These are phyloP conservation scores for Sinocyclocheilus grahami DNA, from an alignment of 2,113 vertebrate genomes.

Conservation along the genomic window DNA sequence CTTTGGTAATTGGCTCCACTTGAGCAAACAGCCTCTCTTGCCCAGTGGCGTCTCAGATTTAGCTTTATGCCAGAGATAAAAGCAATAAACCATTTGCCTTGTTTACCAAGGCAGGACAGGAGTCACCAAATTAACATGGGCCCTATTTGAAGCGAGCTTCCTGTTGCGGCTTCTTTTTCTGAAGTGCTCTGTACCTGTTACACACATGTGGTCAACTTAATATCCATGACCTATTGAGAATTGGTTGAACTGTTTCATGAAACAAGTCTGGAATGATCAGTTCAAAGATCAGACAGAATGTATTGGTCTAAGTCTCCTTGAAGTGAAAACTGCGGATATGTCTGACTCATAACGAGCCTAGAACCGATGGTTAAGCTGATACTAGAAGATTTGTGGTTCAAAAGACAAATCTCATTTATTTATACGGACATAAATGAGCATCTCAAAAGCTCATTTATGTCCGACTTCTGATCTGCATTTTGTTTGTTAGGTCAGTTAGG, in stretches of 20 bases:
- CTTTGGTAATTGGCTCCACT: conserved; percentile 82
- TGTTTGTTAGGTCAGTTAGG: background rate
- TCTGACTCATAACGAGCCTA: background rate
- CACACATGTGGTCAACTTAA: background rate
- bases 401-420: no score
- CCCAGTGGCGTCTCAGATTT: conserved; percentile 66
- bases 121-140: conserved; percentile 46
- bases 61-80: conserved; percentile 57
- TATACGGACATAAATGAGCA: no score
- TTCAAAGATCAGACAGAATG: background rate
- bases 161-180: conserved; percentile 51
- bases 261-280: background rate
- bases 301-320: no score
- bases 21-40: conserved; percentile 76
- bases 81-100: conserved; percentile 51
- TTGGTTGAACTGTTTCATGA: background rate
- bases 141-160: conserved; percentile 40
- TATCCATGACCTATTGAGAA: background rate
- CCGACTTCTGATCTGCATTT: background rate
- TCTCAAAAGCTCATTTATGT: no score
- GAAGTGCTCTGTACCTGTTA: conserved; percentile 38
- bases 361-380: background rate
- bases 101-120: conserved; percentile 54
- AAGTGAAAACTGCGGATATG: background rate
- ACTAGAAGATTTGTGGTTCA: background rate